These are phyloP conservation scores for Aphidius ervi DNA, from an alignment of 1,140 invertebrate species.

Conservation along the genomic window DNA sequence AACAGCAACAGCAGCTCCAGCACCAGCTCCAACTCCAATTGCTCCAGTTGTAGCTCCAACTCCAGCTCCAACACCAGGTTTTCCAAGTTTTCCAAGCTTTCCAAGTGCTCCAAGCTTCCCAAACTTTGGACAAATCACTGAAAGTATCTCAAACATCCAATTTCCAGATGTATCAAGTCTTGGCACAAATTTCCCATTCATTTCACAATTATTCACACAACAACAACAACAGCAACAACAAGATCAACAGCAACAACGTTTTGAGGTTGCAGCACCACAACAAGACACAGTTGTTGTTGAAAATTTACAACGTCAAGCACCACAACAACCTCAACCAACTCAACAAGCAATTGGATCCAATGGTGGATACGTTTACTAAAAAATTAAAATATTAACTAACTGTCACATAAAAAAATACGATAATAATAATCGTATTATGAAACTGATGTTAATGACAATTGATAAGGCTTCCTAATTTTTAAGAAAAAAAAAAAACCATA, in stretches of 20 bases:
- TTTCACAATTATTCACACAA: neutral
- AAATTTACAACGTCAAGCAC: neutral
- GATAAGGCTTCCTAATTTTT: too few relatives aligned
- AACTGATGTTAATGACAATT: neutral
- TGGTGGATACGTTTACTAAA: conserved; percentile 45
- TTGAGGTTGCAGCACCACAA: neutral
- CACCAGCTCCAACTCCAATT: neutral
- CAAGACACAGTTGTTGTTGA: neutral
- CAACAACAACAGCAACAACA: conserved; percentile 1
- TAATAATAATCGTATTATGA: neutral
- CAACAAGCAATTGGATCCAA: conserved; percentile 33
- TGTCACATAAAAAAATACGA: neutral
- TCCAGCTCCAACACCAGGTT: neutral
- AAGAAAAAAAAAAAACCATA: too few relatives aligned
- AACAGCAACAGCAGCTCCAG: neutral
- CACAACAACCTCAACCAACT: conserved; percentile 17
- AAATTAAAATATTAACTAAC: conserved; percentile 16
- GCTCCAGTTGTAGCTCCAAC: neutral
- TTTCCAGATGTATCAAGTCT: neutral
- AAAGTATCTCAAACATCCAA: conserved; percentile 6
- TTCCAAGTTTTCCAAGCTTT: neutral
- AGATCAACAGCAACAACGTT: neutral
- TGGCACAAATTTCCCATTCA: neutral
- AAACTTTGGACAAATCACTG: conserved; percentile 6
- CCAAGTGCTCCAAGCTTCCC: neutral